These are phyloP conservation scores for Nipponacmea schrenckii DNA, from an alignment of 2,888 invertebrate species.

Conservation along the genomic window DNA sequence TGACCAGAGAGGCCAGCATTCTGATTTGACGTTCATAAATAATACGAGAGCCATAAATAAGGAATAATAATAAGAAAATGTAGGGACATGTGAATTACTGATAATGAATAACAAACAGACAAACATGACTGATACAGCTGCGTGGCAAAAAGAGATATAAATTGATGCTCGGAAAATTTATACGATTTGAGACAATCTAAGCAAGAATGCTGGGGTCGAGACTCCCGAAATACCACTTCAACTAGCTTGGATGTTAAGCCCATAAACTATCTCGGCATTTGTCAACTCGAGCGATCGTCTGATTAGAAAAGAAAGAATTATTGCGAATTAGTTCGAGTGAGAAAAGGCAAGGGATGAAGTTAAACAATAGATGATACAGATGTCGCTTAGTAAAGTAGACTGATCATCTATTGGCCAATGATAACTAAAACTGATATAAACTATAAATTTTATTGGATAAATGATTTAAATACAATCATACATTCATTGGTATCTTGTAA, in stretches of 20 bases:
- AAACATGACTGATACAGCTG: constrained; percentile 8
- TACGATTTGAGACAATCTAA: constrained; percentile 7
- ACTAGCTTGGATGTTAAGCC: neutral
- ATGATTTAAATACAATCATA: neutral
- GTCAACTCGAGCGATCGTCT: constrained; percentile 1
- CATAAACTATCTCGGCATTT: constrained; percentile 6
- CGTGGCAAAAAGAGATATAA: constrained; percentile 5
- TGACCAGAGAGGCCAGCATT: constrained; percentile 1
- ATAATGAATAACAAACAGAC: constrained; percentile 8
- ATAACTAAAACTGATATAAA: neutral
- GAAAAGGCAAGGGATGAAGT: neutral
- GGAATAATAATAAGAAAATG: constrained; percentile 7
- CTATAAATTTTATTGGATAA: constrained; percentile 4
- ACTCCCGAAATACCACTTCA: constrained; percentile 4
- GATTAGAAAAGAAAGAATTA: constrained; percentile 9
- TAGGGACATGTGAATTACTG: constrained; percentile 5
- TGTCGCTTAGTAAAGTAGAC: neutral
- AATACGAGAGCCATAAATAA: constrained; percentile 1
- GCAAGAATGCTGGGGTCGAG: constrained; percentile 2
- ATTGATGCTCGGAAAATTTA: neutral
- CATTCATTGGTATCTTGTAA: too few relatives aligned
- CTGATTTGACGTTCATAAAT: neutral
- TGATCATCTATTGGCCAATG: constrained; percentile 4
- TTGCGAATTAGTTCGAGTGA: constrained; percentile 1
- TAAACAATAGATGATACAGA: constrained; percentile 4